A percentile compares a stretch with the other conserved stretches of the same genome.
These are phyloP conservation scores for Microchirus variegatus DNA, from an alignment of 2,797 vertebrate genomes.

Conservation along the genomic window DNA sequence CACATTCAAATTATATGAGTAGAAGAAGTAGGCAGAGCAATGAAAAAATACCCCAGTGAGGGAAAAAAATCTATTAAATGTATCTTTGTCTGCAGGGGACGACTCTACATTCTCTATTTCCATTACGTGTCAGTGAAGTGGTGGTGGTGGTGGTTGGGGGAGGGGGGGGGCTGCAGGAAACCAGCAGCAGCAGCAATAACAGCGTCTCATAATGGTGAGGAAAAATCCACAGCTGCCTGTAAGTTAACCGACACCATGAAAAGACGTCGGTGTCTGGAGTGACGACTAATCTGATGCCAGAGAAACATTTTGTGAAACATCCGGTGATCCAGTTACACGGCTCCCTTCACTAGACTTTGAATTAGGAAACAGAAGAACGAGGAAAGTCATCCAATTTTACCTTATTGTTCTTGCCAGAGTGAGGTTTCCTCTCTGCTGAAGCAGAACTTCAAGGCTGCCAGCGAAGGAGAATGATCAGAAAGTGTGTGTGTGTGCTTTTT, in stretches of 20 bases:
- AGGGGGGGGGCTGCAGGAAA: constrained; percentile 12
- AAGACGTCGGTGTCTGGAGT: constrained; percentile 32
- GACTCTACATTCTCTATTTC: constrained; percentile 22
- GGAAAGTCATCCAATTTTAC: constrained; percentile 28
- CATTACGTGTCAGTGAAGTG: constrained; percentile 36
- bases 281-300: constrained; percentile 23
- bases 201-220: constrained; percentile 36
- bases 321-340: constrained; percentile 31
- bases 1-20: constrained; percentile 10
- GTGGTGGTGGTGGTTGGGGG: not conserved
- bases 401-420: constrained; percentile 29
- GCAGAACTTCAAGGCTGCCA: constrained; percentile 22
- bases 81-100: constrained; percentile 50
- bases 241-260: constrained; percentile 24
- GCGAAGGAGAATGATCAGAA: constrained; percentile 14
- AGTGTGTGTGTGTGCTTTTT: constrained; percentile 17
- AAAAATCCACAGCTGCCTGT: constrained; percentile 33
- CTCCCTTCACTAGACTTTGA: constrained; percentile 14
- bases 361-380: constrained; percentile 9
- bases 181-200: constrained; percentile 39
- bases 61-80: constrained; percentile 56
- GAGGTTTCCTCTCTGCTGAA: constrained; percentile 12
- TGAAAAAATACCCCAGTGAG: constrained; percentile 33
- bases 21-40: constrained; percentile 6
- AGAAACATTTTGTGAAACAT: constrained; percentile 32